phyloP scores from a whole-genome alignment of 2,797 vertebrate genomes.

The Channa striata region DNA sequence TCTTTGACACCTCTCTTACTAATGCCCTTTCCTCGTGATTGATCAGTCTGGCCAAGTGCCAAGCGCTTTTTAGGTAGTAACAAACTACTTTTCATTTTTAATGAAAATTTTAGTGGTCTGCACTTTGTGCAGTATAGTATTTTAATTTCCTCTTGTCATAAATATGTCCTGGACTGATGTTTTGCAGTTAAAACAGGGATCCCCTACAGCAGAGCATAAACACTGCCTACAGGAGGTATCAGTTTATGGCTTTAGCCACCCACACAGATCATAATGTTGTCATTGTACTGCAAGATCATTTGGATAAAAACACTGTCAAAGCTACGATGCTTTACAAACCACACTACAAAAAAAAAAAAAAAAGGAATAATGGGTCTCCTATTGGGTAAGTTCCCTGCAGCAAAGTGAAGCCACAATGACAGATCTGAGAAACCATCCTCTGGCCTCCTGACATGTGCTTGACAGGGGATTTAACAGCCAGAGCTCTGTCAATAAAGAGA shows the following conservation, averaged over 20 bases:
- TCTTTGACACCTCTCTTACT: too few species aligned
- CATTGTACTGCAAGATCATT: background rate
- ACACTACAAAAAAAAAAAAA: background rate
- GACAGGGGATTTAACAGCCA: constrained; percentile 49
- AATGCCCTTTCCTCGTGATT: too few species aligned
- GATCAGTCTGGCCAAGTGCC: too few species aligned
- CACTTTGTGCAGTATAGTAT: background rate
- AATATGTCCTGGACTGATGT: background rate
- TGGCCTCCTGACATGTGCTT: constrained; percentile 40
- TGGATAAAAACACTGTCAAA: background rate
- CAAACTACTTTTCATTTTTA: too few species aligned
- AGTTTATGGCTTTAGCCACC: constrained; percentile 4
- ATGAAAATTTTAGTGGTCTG: too few species aligned
- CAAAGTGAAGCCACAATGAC: constrained; percentile 16
- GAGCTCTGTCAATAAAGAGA: constrained; percentile 43
- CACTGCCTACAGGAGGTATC: background rate
- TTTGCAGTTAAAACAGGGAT: background rate
- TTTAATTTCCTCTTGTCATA: background rate
- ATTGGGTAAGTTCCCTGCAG: constrained; percentile 5
- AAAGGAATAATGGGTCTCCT: background rate
- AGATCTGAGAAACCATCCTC: constrained; percentile 14
- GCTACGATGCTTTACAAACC: background rate
- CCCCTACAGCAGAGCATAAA: constrained; percentile 2
- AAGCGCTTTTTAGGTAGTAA: too few species aligned
- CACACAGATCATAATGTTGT: background rate